Evolutionary conservation across 2,888 invertebrate genomes (phyloP).

Genomic region (Plebejus anna): DNA sequence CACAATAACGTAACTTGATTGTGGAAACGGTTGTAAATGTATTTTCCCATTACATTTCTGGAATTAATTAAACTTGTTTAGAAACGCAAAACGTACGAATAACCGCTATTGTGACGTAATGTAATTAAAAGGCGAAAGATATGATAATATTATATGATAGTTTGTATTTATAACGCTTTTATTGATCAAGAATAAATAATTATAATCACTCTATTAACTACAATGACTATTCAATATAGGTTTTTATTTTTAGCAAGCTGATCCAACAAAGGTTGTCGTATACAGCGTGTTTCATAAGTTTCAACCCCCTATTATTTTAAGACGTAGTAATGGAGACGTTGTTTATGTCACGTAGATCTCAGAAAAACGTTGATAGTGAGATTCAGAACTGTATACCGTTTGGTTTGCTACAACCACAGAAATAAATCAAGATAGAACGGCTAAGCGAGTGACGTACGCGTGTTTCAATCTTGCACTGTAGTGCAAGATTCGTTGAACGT

Average conservation of each 20-base stretch:
- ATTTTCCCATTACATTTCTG: neutral
- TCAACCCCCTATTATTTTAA: no score
- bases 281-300: no score
- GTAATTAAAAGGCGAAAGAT: neutral
- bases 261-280: no score
- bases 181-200: neutral
- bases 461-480: no score
- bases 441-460: no score
- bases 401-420: no score
- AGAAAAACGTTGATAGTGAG: no score
- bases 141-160: neutral
- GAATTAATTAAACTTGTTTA: slow-evolving; percentile 11
- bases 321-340: no score
- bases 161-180: neutral
- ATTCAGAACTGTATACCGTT: no score
- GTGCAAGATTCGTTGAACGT: no score
- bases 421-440: no score
- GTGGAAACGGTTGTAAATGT: neutral
- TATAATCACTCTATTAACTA: neutral
- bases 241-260: neutral
- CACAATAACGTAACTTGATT: neutral
- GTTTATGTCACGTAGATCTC: no score
- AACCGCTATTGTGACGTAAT: neutral
- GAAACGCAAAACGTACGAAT: neutral
- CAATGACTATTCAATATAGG: neutral